Base-by-base conservation (phyloP, 2,888 invertebrate species). In the Rutpela maculata region DNA sequence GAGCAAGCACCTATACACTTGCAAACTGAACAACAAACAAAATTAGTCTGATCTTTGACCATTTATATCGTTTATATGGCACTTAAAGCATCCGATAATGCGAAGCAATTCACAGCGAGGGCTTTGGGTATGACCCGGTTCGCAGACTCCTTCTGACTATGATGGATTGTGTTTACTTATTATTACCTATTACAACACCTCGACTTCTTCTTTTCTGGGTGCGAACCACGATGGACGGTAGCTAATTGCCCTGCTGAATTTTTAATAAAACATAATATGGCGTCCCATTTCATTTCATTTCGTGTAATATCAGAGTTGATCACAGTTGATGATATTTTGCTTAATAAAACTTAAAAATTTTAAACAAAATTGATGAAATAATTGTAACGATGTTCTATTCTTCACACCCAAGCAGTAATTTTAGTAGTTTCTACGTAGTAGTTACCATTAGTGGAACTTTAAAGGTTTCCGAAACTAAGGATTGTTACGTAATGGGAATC, bases 121-220 rank as follows among this genome's bases (percentile, higher is more conserved):
- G 71, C 60, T 57, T 71, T 71, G 71, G 62, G 22, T 71, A 57
- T 71, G 71, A 71, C 71, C 71, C 71, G 43, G 71, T 71, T 71
- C 71, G 71, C 71, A 75, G 68, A 75, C 75, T 75, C 68, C 78
- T 78, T 75, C 77, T 85, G 86, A 86, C 85, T 84, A 85, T 85
- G 87, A 87, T 86, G 85, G 85, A 87, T 87, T 76, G 82, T 86
- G 82, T 85, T 85, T 85, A 85, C 85, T 85, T 85, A 85, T 85
- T 86, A 85, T 85, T 86, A 84, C 84, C 84, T 84, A 85, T 85
- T 85, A 85, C 84, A 84, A 84, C 85, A 85, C 71, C 83, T 75
- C 75, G 56, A 60, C 69, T 68, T 60, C 68, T 75, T 74, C 74
- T 60, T 75, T 74, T 75, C 67, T 75, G 75, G 69, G 62, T 62